A percentile compares a stretch with the other conserved stretches of the same genome.
Evolutionary conservation across 2,113 vertebrate genomes (phyloP).

Genomic region (Saccopteryx leptura): DNA sequence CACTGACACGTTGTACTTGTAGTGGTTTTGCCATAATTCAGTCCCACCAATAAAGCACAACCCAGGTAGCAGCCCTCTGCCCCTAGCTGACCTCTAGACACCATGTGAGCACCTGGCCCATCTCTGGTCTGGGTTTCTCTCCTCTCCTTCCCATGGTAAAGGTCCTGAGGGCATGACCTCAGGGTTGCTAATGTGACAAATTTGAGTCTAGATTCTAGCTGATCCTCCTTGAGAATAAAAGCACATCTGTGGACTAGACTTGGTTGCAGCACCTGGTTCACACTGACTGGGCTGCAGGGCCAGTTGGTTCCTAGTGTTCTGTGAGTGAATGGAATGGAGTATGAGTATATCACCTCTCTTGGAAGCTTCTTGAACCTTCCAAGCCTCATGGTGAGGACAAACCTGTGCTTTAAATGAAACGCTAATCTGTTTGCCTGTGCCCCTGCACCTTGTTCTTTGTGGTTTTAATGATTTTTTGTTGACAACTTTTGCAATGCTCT

Average conservation of each 20-base stretch:
- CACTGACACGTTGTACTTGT: not conserved
- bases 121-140: not conserved
- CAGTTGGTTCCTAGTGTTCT: not conserved
- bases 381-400: constrained; percentile 7
- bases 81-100: not conserved
- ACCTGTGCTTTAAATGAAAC: not conserved
- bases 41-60: not conserved
- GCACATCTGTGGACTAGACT: not conserved
- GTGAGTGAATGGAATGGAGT: not conserved
- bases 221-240: not conserved
- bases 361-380: not conserved
- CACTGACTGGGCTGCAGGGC: not conserved
- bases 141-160: not conserved
- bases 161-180: constrained; percentile 18
- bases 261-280: not conserved
- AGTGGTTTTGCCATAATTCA: constrained; percentile 7
- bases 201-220: not conserved
- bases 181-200: not conserved
- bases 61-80: not conserved
- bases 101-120: not conserved
- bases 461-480: not conserved
- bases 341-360: not conserved
- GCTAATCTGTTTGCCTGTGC: not conserved
- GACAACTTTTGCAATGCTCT: not conserved
- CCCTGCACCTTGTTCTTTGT: not conserved